Evolutionary conservation across 1,140 invertebrate genomes (phyloP).

Genomic region (Apis cerana): DNA sequence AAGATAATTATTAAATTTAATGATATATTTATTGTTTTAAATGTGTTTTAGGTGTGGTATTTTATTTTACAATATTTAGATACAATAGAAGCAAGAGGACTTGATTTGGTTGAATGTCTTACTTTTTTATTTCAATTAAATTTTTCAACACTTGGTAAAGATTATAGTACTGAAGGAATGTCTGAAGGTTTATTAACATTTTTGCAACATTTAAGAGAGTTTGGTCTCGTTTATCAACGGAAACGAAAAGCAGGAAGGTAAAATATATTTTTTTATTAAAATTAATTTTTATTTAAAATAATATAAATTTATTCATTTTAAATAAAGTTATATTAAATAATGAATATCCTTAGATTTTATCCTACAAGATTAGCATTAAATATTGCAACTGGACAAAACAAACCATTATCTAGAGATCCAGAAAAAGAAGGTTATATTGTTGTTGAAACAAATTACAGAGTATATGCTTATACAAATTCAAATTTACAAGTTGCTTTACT

Average conservation of each 20-base stretch:
- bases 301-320: too few relatives aligned
- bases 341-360: conserved; percentile 87
- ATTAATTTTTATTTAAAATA: conserved; percentile 18
- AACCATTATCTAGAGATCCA: conserved; percentile 79
- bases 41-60: conserved; percentile 89
- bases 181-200: conserved; percentile 93
- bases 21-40: conserved; percentile 26
- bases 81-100: conserved; percentile 91
- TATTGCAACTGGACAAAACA: conserved; percentile 88
- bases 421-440: conserved; percentile 91
- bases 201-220: conserved; percentile 97
- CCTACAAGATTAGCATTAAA: conserved; percentile 96
- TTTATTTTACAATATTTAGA: conserved; percentile 98
- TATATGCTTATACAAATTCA: conserved; percentile 98
- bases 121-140: conserved; percentile 97
- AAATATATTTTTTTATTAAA: conserved; percentile 25
- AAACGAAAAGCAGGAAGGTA: conserved; percentile 84
- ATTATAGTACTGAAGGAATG: conserved; percentile 98
- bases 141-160: conserved; percentile 97
- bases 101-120: conserved; percentile 94
- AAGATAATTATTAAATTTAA: not conserved
- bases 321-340: conserved; percentile 17
- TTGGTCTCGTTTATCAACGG: conserved; percentile 97
- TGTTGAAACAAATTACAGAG: conserved; percentile 98
- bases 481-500: conserved; percentile 95